Evolutionary conservation across 2,113 vertebrate genomes (phyloP).

Genomic region (Psettodes erumei): DNA sequence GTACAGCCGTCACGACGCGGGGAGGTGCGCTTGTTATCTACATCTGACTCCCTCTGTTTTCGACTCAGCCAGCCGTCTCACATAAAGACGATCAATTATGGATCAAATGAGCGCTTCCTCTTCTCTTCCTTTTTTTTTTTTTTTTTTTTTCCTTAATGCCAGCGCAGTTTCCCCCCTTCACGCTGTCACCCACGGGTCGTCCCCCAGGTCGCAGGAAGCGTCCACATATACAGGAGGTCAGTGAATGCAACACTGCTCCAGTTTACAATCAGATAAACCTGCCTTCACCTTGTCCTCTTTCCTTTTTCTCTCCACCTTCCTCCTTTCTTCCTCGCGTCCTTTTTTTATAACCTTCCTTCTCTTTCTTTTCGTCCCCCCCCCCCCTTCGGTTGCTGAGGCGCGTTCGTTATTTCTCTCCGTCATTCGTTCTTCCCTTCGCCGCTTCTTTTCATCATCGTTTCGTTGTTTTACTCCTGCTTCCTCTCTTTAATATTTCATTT

Average conservation of each 20-base stretch:
- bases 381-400: not conserved
- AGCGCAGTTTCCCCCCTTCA: conserved; percentile 33
- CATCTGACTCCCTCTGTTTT: conserved; percentile 64
- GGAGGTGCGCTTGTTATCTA: conserved; percentile 79
- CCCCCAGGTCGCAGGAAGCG: conserved; percentile 5
- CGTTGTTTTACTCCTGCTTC: not conserved
- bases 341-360: not conserved
- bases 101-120: conserved; percentile 79
- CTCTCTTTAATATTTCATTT: not conserved
- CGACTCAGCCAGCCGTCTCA: conserved; percentile 61
- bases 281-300: not conserved
- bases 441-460: not conserved
- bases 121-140: too few relatives aligned
- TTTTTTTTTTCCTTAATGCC: too few relatives aligned
- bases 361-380: not conserved
- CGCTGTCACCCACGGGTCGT: not conserved
- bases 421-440: not conserved
- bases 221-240: not conserved
- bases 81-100: conserved; percentile 85
- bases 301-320: too few relatives aligned
- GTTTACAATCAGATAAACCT: too few relatives aligned
- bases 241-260: not conserved
- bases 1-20: conserved; percentile 69
- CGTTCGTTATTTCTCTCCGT: conserved; percentile 8
- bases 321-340: too few relatives aligned